Percentiles rank a stretch among this genome's conserved stretches.
Conservation (phyloP, 2,113 vertebrate genomes). For the Pseudorhombus dupliciocellatus region DNA sequence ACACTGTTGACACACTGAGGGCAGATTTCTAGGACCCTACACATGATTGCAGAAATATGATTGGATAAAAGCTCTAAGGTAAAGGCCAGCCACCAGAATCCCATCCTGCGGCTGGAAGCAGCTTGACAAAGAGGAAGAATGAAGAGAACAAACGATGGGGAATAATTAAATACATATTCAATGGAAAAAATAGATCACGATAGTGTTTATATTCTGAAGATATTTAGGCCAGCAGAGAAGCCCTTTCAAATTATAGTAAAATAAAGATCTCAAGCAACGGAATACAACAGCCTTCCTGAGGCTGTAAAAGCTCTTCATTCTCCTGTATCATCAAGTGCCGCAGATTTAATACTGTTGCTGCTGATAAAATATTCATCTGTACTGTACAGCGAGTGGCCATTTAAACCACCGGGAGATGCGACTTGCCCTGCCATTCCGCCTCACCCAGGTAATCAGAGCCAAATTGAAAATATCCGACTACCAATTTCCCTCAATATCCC, state of each 20-base stretch:
- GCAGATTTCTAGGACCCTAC: too few species aligned
- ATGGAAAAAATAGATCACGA: too few species aligned
- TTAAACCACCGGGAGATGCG: slow-evolving; percentile 58
- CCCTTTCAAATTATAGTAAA: slow-evolving; percentile 5
- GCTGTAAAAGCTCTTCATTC: slow-evolving; percentile 6
- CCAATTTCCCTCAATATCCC: slow-evolving; percentile 65
- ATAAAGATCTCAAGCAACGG: not conserved
- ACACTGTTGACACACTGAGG: too few species aligned
- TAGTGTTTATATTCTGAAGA: too few species aligned
- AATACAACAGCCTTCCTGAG: not conserved
- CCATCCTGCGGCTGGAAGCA: too few species aligned
- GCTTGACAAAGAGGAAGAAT: too few species aligned
- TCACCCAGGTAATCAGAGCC: slow-evolving; percentile 69
- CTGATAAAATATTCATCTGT: slow-evolving; percentile 66
- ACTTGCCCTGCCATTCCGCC: slow-evolving; percentile 61
- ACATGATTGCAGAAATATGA: too few species aligned
- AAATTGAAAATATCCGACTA: slow-evolving; percentile 77
- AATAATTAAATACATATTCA: too few species aligned
- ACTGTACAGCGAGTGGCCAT: slow-evolving; percentile 55
- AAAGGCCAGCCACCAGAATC: too few species aligned
- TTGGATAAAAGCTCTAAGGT: too few species aligned
- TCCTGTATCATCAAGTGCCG: slow-evolving; percentile 35
- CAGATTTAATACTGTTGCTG: slow-evolving; percentile 58
- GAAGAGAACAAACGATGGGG: too few species aligned
- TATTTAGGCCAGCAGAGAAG: too few species aligned